Base-by-base conservation (phyloP, 2,797 vertebrate genomes). In the Enteromius anoplus region DNA sequence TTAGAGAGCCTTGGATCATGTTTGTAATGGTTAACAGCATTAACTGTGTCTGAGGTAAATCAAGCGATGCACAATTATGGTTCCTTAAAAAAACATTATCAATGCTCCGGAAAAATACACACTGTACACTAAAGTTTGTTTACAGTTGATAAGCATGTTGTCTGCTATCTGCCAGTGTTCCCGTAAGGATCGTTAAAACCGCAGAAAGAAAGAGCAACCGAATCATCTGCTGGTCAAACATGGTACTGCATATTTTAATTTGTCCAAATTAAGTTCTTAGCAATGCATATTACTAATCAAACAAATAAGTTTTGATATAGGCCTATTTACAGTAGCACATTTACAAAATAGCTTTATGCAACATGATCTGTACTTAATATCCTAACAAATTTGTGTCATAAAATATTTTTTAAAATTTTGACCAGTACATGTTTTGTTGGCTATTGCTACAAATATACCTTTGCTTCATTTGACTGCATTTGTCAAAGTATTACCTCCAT, bases 11-110 rank as follows among this genome's bases (percentile, higher is more conserved):
- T 9, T 8, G 1, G 19, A 11, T 15, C 7, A 3, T 37, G 29
- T 53, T 34, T 32, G 34, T 45, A 77, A 77, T 77, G 42, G 15
- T 65, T 42, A 78, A 32, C 58, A 47, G 2, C 42, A 32, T 49
- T 32, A 64, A 26, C 55, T 62, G 75, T 6, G 15, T 77, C 75
- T 64, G 49, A 75, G 29, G 19, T 51, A 14, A 77, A 77, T 76
- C 42, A 76, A 75, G 53, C 15, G 12, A 34, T 55, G 37, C 11
- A 9, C 40, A 42, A 23, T 34, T 37, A 23, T 2, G 1, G 34
- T 4, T n/a, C 3, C 72, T 58, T 34, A 26, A 7, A 21, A 2
- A 19, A 32, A 51, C 47, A 5, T 72, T 11, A 32, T 72, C 45
- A 21, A 26, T 51, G 23, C n/a, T 49, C 0, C 3, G 23, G 5